Evolutionary conservation across 1,140 invertebrate species (phyloP).

Genomic region (Carposina sasakii): DNA sequence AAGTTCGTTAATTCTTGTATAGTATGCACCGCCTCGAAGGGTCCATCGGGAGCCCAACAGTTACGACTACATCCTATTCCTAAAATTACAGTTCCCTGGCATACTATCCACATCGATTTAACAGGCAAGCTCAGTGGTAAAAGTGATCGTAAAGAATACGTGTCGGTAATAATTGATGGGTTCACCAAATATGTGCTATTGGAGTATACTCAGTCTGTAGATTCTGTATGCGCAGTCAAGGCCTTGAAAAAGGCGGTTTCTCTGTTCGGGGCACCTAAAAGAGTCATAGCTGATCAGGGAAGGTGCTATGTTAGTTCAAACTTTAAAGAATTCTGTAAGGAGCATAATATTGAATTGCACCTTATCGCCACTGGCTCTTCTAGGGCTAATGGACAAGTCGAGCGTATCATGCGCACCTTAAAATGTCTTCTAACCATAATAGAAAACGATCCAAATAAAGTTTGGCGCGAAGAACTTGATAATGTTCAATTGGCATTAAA

Average conservation of each 20-base stretch:
- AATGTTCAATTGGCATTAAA: conserved; percentile 34
- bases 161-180: neutral
- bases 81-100: neutral
- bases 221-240: conserved; percentile 24
- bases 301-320: conserved; percentile 22
- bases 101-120: neutral
- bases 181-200: neutral
- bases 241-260: conserved; percentile 23
- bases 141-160: too few species aligned
- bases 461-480: conserved; percentile 26
- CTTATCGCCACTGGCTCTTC: conserved; percentile 35
- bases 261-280: conserved; percentile 35
- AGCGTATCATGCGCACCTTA: conserved; percentile 28
- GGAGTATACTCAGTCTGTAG: conserved; percentile 18
- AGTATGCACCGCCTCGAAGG: neutral
- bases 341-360: conserved; percentile 32
- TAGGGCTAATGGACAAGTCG: conserved; percentile 34
- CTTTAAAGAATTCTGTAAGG: conserved; percentile 26
- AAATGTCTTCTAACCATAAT: conserved; percentile 24
- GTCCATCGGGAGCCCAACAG: neutral
- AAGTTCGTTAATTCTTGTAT: neutral
- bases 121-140: neutral
- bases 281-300: conserved; percentile 36
- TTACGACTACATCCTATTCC: neutral
- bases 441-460: conserved; percentile 28